A percentile compares a stretch with the other conserved stretches of the same genome.
Conservation (phyloP, 2,113 vertebrate genomes). For the Centropus unirufus region DNA sequence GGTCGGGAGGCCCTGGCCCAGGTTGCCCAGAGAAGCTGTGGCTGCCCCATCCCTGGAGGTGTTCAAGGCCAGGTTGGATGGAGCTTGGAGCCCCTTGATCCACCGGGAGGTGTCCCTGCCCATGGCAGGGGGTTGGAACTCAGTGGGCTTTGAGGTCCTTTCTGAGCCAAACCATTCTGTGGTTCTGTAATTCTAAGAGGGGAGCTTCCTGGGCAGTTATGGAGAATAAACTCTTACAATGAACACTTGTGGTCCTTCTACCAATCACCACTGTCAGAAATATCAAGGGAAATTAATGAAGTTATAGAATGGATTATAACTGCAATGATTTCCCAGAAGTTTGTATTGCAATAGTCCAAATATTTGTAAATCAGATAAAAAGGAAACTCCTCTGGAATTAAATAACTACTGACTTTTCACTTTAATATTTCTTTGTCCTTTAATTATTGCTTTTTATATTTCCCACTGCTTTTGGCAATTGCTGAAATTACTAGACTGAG, state of each 20-base stretch:
- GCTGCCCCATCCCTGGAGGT: too few relatives aligned
- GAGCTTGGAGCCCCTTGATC: too few relatives aligned
- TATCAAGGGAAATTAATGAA: not conserved
- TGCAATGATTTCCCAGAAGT: not conserved
- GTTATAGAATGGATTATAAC: not conserved
- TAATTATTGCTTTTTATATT: constrained; percentile 8
- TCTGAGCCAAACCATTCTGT: too few relatives aligned
- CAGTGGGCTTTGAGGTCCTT: too few relatives aligned
- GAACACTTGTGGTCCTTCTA: not conserved
- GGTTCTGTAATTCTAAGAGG: not conserved
- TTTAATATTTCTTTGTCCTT: constrained; percentile 45
- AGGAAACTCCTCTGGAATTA: constrained; percentile 6
- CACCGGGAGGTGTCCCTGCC: too few relatives aligned
- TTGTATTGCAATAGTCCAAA: not conserved
- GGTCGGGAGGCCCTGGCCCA: too few relatives aligned
- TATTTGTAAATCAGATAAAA: constrained; percentile 8
- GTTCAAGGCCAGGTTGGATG: too few relatives aligned
- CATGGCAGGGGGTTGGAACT: too few relatives aligned
- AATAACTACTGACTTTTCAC: not conserved
- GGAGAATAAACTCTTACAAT: not conserved
- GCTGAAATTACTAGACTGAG: not conserved
- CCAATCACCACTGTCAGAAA: not conserved
- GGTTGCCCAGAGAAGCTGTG: too few relatives aligned
- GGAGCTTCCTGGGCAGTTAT: not conserved
- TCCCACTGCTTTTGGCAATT: constrained; percentile 18